phyloP scores from a whole-genome alignment of 2,888 invertebrate genomes.

The Agrotis puta region DNA sequence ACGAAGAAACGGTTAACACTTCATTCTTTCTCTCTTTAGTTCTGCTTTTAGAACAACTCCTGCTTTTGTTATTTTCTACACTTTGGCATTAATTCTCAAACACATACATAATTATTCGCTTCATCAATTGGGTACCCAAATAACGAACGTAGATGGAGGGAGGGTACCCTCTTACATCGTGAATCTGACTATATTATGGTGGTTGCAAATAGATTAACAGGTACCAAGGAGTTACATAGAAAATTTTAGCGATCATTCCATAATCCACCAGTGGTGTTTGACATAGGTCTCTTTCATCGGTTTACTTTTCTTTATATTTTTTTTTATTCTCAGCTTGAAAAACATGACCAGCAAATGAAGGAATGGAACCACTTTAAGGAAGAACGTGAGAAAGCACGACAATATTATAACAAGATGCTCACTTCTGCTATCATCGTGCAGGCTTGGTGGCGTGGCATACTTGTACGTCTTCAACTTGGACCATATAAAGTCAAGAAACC shows the following conservation, averaged over 20 bases:
- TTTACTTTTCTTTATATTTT: too few species aligned
- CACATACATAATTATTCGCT: neutral
- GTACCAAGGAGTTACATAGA: neutral
- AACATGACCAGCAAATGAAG: constrained; percentile 74
- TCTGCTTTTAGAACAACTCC: neutral
- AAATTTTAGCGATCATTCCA: too few species aligned
- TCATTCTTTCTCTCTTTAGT: neutral
- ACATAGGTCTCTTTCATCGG: neutral
- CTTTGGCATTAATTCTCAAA: neutral
- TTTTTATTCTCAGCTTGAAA: constrained; percentile 68
- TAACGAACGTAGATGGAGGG: too few species aligned
- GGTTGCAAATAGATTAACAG: neutral
- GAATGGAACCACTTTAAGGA: constrained; percentile 81
- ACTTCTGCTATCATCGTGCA: constrained; percentile 81
- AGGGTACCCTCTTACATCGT: too few species aligned
- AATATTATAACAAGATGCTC: constrained; percentile 79
- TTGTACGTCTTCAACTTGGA: constrained; percentile 83
- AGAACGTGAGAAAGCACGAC: constrained; percentile 77
- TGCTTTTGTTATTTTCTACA: neutral
- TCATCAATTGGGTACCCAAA: too few species aligned
- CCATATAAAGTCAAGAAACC: constrained; percentile 71
- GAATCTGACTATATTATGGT: too few species aligned
- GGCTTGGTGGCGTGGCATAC: constrained; percentile 87
- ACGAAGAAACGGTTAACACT: constrained; percentile 73
- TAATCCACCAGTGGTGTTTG: too few species aligned